These are phyloP conservation scores for Pholis gunnellus DNA, from an alignment of 2,113 vertebrate genomes.

Conservation along the genomic window DNA sequence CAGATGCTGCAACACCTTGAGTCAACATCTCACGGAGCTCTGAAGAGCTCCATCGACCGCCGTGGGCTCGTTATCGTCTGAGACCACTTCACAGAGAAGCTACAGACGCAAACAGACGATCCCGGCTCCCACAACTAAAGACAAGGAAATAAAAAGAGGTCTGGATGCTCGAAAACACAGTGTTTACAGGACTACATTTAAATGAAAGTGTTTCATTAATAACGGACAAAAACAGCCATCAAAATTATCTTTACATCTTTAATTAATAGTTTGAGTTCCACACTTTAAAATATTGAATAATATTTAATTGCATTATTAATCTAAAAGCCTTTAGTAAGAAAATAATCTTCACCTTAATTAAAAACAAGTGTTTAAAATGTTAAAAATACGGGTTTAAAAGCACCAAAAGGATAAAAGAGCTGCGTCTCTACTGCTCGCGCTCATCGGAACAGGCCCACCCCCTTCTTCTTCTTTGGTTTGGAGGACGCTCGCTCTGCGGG, in stretches of 20 bases:
- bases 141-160: neutral
- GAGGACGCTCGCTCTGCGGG: conserved; percentile 40
- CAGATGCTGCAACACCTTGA: conserved; percentile 71
- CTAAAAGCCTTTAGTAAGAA: neutral
- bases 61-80: neutral
- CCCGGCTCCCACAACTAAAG: neutral
- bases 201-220: neutral
- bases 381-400: neutral
- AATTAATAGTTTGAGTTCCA: conserved; percentile 2
- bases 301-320: neutral
- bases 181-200: neutral
- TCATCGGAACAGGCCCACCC: conserved; percentile 81
- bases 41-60: conserved; percentile 39
- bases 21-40: conserved; percentile 73
- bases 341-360: neutral
- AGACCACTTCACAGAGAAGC: neutral
- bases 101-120: neutral
- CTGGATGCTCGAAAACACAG: neutral
- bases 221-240: neutral
- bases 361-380: conserved; percentile 12
- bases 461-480: conserved; percentile 84
- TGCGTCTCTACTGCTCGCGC: neutral
- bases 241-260: conserved; percentile 21
- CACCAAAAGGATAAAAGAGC: neutral
- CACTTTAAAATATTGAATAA: neutral